Evolutionary conservation across 1,140 invertebrate genomes (phyloP), one percentile per base, ranked within the genome.

Genomic region (Carposina sasakii): DNA sequence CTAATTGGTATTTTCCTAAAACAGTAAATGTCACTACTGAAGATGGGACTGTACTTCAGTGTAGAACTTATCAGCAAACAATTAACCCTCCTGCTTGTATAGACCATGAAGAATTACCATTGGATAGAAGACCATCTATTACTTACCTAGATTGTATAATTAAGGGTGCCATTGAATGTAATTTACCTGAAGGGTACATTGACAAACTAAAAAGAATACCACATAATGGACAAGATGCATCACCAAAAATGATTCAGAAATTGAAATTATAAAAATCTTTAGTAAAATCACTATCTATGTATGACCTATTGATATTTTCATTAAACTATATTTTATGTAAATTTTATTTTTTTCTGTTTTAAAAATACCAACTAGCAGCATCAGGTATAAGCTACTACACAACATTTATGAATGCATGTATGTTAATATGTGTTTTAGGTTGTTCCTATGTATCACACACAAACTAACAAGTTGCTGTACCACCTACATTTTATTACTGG

Each of bases 111-210:
- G 52, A 85, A 39, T 48, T 89, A 56, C 86, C 88, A 21, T 44
- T 63, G 30, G 88, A 91, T 36, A 77, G 89, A 57, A 85, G 86
- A 66, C 93, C 93, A 19, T 94, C 93, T 0, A 84, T 85, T 15
- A 86, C 91, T 19, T 95, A 95, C 67, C 76, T 92, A 75, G 85
- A 87, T 40, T 87, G 81, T 30, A 89, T 90, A 43, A 34, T 89
- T 20, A 83, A 74, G 62, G 94, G 93, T 13, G 93, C 93, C 6
- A 67, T 81, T 55, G 92, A 94, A 76, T 90, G 89, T 64, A 67
- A 87, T 17, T 75, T 96, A 43, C 92, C 79, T 19, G 39, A 72
- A 39, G 65, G 75, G 40, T 83, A 83, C 52, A 63, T 83, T 28
- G 42, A 67, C 23, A 56, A 67, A 48, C 53, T 83, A 24, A 76